Evolutionary conservation across 1,140 invertebrate genomes (phyloP), one percentile per base, ranked within the genome.

Genomic region (Zaprionus tsacasi): DNA sequence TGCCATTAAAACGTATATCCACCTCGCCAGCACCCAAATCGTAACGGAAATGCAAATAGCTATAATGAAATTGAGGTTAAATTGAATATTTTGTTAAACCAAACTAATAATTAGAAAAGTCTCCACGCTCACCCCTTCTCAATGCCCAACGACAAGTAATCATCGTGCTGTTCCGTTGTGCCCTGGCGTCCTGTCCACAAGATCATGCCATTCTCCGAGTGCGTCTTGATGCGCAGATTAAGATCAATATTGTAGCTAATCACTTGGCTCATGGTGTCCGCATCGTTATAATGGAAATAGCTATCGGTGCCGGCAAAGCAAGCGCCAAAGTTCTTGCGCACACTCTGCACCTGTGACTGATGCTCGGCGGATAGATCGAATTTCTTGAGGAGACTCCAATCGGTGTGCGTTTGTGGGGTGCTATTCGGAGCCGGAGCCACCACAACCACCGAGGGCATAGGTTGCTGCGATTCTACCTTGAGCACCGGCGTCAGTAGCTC

Each of bases 111-210:
- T 1, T 21, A 21, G 21, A 21, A 21, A 2, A 21, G 21, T 21
- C 38, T 2, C 12, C 21, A 13, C 6, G 96, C 93, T 81, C 94
- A 95, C 43, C 97, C 97, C 70, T 96, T 93, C 82, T 96, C 95
- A 57, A 99, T 94, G 43, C 97, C 98, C 45, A 99, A 93, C 12
- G 97, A 96, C 17, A 99, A 93, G 93, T 96, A 99, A 80, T 95
- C 95, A 92, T 97, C 96, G 92, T 97, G 96, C 38, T 95, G 94
- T 4, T 93, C 93, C 36, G 94, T 94, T 70, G 93, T 93, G 72
- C 94, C 94, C 78, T 95, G 95, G 40, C 96, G 94, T n/a, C 97
- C 97, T 70, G 96, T 96, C 98, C 98, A 99, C 21, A 99, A 93
- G n/a, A 99, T 93, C 56, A 99, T 93, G 0, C 98, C 98, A 54